Percentiles rank a stretch among this genome's conserved stretches.
Evolutionary conservation across 2,888 invertebrate species (phyloP).

Genomic region (Cynaeus angustus): DNA sequence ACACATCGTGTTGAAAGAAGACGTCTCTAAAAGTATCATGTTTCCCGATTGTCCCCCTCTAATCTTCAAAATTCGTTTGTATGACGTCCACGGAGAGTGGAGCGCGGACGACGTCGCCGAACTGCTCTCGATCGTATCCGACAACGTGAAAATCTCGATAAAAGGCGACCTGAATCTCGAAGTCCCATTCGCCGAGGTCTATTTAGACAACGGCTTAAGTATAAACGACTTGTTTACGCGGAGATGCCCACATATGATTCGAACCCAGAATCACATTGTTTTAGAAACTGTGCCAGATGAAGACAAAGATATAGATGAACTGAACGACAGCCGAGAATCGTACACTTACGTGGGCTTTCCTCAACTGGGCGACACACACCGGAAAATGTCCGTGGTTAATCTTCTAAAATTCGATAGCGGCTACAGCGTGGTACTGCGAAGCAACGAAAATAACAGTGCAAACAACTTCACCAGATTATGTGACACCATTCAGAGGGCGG

Average conservation of each 20-base stretch:
- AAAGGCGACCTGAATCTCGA: conserved; percentile 61
- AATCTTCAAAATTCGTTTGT: conserved; percentile 77
- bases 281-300: background rate
- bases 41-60: conserved; percentile 80
- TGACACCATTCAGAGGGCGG: conserved; percentile 72
- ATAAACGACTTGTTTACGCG: conserved; percentile 72
- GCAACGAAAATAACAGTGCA: background rate
- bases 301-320: background rate
- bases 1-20: conserved; percentile 76
- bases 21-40: conserved; percentile 78
- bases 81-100: conserved; percentile 74
- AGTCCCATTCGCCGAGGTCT: conserved; percentile 61
- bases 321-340: background rate
- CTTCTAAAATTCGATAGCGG: conserved; percentile 51
- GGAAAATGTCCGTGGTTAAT: conserved; percentile 68
- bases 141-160: conserved; percentile 73
- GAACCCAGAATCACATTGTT: background rate
- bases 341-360: conserved; percentile 8
- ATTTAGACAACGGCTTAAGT: conserved; percentile 53
- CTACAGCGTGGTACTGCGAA: conserved; percentile 50
- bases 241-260: conserved; percentile 56
- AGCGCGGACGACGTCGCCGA: conserved; percentile 75
- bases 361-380: conserved; percentile 20
- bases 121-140: conserved; percentile 76
- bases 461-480: conserved; percentile 71